Evolutionary conservation across 2,113 vertebrate species (phyloP), one percentile per base, ranked within the genome.

Genomic region (Pontoporia blainvillei): DNA sequence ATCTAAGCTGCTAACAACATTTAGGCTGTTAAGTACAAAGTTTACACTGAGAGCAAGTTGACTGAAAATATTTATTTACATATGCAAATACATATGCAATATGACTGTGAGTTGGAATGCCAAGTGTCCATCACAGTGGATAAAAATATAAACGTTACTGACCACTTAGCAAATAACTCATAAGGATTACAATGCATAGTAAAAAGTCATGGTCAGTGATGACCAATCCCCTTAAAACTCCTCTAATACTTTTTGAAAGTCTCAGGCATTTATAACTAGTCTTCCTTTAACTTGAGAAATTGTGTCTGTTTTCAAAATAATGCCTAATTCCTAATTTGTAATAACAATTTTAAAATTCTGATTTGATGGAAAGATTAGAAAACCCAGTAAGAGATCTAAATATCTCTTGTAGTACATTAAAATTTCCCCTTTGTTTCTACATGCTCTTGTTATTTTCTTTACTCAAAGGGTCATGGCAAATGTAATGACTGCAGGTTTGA

Each of bases 31-130:
- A 62, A 96, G 20, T 46, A 73, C 78, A 36, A 87, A 93, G 36
- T 75, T 90, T 95, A 87, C 14, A 92, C 64, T 81, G 69, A 97
- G 9, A 93, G 34, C 14, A 86, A 92, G 49, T 75, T 90, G 57
- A 76, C 10, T 96, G 87, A 96, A 91, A 79, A 44, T 88, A 96
- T 82, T 94, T 94, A 95, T 92, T 95, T 96, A 79, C 76, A 82
- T 91, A 94, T 81, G 72, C 71, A 92, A 14, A 89, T 88, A 64
- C 49, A 88, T 52, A 94, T 85, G 57, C 54, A 93, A 82, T 81
- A 25, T 13, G 91, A 46, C 25, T 61, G 10, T 86, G 49, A 95
- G 8, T 20, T 87, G 81, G 36, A 95, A 92, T 73, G 46, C 29
- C 72, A 91, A 1, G 1, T 34, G 39, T 69, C 66, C 69, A 64